Base-by-base conservation (phyloP, 1,140 invertebrate species). In the Drosophila kepulauana region DNA sequence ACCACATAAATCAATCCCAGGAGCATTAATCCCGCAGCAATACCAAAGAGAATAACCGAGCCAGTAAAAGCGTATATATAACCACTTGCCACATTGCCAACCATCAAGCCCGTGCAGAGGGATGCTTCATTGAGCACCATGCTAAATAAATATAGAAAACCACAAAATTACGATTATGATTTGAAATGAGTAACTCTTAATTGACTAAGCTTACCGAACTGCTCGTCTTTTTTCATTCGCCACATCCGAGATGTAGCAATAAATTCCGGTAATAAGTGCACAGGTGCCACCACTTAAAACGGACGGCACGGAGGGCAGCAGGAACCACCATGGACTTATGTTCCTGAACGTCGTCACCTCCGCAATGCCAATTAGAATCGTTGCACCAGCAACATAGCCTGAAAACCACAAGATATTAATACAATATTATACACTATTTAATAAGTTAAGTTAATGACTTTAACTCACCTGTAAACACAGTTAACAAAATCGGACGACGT, bases 191-290 rank as follows among this genome's bases (percentile, higher is more conserved):
- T 1, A 35, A n/a, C 28, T 1, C 7, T 33, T 1, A 45, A 45
- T 11, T 20, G 13, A 5, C 15, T 20, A 1, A 5, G 4, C 65
- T 78, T 76, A 93, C 92, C 93, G 86, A 15, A 88, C 89, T 7
- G 94, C 94, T 84, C 95, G 92, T 41, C 93, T 93, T 5, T 94
- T 85, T 25, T 91, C 91, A 64, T 93, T 90, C 6, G 94, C 94
- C 59, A 95, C 94, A 82, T 96, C 95, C 49, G 94, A 94, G 48
- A 95, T 93, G 74, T 95, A 96, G 82, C 95, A 95, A 64, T 94
- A 94, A 28, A 94, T 93, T 15, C 94, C 94, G 41, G 95, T 94
- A 51, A 95, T 94, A 8, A 96, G 69, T 28, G 94, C 92, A 54
- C 93, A 94, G 59, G 93, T 93, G 48, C 95, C 95, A 25, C 95